These are phyloP conservation scores for Tetrax tetrax DNA, from an alignment of 2,113 vertebrate species.

Conservation along the genomic window DNA sequence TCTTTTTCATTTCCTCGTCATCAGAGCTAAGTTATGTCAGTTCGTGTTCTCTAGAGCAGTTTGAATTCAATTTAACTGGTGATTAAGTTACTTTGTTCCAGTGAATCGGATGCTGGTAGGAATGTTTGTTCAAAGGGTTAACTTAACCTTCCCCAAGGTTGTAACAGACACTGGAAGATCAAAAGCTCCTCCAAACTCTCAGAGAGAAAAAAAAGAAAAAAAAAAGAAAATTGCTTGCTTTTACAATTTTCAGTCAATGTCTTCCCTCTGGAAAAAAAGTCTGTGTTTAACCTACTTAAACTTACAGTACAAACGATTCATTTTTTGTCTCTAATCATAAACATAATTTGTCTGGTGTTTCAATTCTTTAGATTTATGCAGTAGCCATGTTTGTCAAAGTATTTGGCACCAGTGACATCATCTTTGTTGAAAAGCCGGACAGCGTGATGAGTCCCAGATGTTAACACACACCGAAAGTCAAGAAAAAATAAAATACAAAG, in stretches of 20 bases:
- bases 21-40: neutral
- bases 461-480: neutral
- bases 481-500: neutral
- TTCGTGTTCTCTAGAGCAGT: neutral
- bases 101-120: conserved; percentile 4
- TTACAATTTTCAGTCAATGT: conserved; percentile 12
- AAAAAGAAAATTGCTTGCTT: neutral
- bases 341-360: conserved; percentile 24
- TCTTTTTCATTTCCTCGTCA: neutral
- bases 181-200: conserved; percentile 35
- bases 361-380: conserved; percentile 45
- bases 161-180: neutral
- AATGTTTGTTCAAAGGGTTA: conserved; percentile 52
- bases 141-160: conserved; percentile 50
- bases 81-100: conserved; percentile 26
- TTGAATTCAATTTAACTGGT: conserved; percentile 44
- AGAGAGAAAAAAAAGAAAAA: neutral
- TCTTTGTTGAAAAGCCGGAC: conserved; percentile 3
- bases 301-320: neutral
- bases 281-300: neutral
- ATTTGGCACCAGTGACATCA: conserved; percentile 56
- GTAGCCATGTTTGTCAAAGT: conserved; percentile 52
- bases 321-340: conserved; percentile 31
- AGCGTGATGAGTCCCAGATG: conserved; percentile 63
- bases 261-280: conserved; percentile 22